Evolutionary conservation across 2,888 invertebrate species (phyloP), one percentile per base, ranked within the genome.

Genomic region (Rhorus exstirpatorius): DNA sequence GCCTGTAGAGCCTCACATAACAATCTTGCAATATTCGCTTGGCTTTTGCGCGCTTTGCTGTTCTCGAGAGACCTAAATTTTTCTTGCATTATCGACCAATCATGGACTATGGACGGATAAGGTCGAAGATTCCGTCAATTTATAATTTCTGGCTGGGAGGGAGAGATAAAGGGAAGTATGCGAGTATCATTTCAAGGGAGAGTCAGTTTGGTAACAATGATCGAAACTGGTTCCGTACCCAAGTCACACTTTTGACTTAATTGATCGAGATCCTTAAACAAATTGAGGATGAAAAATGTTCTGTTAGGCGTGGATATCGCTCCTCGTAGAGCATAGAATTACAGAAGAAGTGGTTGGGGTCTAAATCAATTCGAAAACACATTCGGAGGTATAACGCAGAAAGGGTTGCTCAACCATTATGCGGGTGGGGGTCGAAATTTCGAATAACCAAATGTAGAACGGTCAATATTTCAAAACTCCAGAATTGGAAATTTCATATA

Each of bases 251-350:
- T n/a, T n/a, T n/a, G 85, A 84, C 84, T 86, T 87, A 87, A 89
- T 88, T 86, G 87, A 89, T 89, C 87, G 86, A 88, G 85, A 85
- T 83, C 86, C 85, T 83, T 86, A 87, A 87, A 87, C 85, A 87
- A 88, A 87, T 88, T 86, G 87, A 85, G 86, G 84, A 88, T 89
- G 89, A 88, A 85, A 87, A 87, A 88, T 88, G 87, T 86, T 86
- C 85, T 77, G 58, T 24, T n/a, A 84, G 76, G 76, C 79, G 85
- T 44, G 21, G 17, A 83, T 31, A 21, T 38, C 61, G 81, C 79
- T 85, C 85, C 85, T 81, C 84, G 85, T 84, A 86, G 82, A 19
- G 26, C 12, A 14, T 82, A 85, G 81, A 78, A 84, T 85, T 84
- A 83, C 12, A 83, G 85, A 87, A 88, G 88, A 89, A 86, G 85